These are phyloP conservation scores for Doris montereyensis DNA, from an alignment of 2,888 invertebrate species.

Conservation along the genomic window DNA sequence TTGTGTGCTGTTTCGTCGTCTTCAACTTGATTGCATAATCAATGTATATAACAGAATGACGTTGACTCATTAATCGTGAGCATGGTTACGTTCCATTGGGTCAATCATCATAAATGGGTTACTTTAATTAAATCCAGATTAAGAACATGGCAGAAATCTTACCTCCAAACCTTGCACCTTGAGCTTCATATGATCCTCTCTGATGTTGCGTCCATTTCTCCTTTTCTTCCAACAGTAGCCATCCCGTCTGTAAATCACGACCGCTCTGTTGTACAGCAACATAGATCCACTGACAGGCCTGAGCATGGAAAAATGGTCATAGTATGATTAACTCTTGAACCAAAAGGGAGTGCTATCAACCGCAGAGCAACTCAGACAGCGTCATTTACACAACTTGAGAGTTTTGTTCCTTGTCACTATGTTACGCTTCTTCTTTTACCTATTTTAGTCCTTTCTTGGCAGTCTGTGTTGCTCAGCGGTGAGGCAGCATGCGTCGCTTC, in stretches of 20 bases:
- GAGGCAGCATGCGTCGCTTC: too few species aligned
- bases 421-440: background rate
- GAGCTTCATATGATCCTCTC: constrained; percentile 99
- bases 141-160: too few species aligned
- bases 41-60: too few species aligned
- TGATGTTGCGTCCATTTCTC: constrained; percentile 96
- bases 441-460: too few species aligned
- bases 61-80: too few species aligned
- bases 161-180: constrained; percentile 98
- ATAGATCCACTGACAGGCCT: constrained; percentile 98
- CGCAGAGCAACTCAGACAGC: background rate
- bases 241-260: constrained; percentile 93
- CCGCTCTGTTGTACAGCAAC: constrained; percentile 95
- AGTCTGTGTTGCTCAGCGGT: too few species aligned
- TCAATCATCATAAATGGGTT: too few species aligned
- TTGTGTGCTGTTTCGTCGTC: too few species aligned
- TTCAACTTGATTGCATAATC: too few species aligned
- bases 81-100: too few species aligned
- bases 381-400: background rate
- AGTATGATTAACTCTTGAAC: background rate
- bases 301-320: constrained; percentile 47
- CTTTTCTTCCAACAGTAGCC: constrained; percentile 99
- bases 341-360: background rate
- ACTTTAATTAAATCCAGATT: too few species aligned
- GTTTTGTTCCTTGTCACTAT: background rate